Conservation (phyloP, 2,797 vertebrate genomes). For the Phrynocephalus guinanensis region DNA sequence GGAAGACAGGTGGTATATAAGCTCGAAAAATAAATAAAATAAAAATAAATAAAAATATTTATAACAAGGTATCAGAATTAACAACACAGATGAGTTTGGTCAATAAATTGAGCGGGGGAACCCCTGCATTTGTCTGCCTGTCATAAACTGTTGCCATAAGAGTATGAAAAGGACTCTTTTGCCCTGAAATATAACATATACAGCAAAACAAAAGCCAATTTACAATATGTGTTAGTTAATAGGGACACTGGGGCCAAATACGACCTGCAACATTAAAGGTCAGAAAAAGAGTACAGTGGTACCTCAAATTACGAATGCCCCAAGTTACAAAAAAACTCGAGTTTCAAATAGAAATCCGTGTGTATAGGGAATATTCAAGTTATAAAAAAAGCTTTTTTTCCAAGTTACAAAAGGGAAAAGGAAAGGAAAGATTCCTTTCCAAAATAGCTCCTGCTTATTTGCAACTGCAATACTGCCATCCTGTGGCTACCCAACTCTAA, state of each 20-base stretch:
- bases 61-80: neutral
- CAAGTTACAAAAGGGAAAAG: no score
- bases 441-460: no score
- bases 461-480: no score
- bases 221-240: neutral
- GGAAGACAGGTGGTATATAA: no score
- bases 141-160: neutral
- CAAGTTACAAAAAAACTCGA: no score
- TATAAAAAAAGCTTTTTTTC: no score
- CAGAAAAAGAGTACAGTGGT: neutral
- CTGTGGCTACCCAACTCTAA: no score
- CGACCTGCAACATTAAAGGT: neutral
- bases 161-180: neutral
- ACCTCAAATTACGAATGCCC: no score
- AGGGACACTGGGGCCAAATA: neutral
- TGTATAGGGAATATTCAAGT: no score
- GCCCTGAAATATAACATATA: neutral
- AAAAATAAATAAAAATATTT: neutral
- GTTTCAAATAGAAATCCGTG: no score
- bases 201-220: neutral
- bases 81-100: neutral
- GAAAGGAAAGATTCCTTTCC: no score
- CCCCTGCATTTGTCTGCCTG: neutral
- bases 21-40: no score
- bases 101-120: neutral